These are phyloP conservation scores for Malacosoma neustria DNA, from an alignment of 2,888 invertebrate species.

Conservation along the genomic window DNA sequence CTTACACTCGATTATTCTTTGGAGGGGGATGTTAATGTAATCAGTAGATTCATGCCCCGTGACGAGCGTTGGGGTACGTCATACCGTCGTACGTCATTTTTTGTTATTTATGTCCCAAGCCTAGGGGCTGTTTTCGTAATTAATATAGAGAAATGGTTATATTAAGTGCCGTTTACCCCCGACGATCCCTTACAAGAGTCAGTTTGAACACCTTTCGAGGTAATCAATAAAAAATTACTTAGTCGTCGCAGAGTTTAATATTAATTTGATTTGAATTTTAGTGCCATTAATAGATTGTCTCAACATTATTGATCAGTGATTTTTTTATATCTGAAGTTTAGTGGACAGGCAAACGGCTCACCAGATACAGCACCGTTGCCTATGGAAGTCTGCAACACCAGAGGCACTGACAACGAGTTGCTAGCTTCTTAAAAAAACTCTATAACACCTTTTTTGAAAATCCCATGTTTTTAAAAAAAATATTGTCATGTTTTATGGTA, in stretches of 20 bases:
- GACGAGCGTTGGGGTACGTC: conserved; percentile 75
- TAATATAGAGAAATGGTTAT: conserved; percentile 57
- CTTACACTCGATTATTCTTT: conserved; percentile 42
- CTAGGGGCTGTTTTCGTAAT: conserved; percentile 48
- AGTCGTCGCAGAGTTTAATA: conserved; percentile 29
- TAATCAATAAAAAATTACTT: conserved; percentile 29
- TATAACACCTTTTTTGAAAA: no score
- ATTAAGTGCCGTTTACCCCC: conserved; percentile 50
- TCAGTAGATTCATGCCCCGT: conserved; percentile 73
- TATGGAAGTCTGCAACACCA: no score
- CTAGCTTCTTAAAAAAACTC: no score
- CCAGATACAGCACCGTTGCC: no score
- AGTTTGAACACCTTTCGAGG: conserved; percentile 43
- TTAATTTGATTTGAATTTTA: conserved; percentile 4
- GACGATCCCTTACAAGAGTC: conserved; percentile 28
- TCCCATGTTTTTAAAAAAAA: no score
- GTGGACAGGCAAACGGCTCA: background rate
- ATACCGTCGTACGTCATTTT: conserved; percentile 44
- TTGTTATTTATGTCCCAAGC: conserved; percentile 50
- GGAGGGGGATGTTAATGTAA: conserved; percentile 38
- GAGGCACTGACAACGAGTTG: background rate
- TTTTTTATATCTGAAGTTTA: background rate
- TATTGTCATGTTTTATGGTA: no score
- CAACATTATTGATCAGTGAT: no score
- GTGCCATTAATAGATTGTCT: conserved; percentile 1